Conservation (phyloP, 2,797 vertebrate genomes). For the Aphelocoma californica region DNA sequence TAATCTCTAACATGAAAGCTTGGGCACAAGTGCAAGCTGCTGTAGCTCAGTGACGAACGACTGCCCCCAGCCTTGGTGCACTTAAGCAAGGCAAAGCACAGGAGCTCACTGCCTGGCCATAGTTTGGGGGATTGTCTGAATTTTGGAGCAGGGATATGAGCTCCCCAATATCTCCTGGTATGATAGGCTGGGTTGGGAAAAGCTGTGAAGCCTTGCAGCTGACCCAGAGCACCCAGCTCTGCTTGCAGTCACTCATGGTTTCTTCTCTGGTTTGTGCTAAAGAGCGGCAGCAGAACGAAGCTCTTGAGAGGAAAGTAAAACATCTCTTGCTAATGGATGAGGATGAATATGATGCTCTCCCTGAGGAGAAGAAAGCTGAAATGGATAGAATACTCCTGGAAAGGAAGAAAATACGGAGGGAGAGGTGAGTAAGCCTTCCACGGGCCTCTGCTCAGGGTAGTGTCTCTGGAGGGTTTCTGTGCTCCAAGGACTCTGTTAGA, state of each 20-base stretch:
- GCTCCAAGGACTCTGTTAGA: background rate
- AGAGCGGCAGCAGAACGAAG: constrained; percentile 55
- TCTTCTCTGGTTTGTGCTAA: constrained; percentile 29
- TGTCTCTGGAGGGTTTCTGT: background rate
- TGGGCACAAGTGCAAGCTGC: background rate
- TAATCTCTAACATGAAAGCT: background rate
- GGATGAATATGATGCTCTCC: constrained; percentile 81
- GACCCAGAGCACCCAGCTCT: background rate
- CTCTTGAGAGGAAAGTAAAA: constrained; percentile 56
- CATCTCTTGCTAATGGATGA: constrained; percentile 79
- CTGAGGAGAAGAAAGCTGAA: constrained; percentile 72
- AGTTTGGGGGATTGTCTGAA: background rate
- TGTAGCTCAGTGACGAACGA: background rate
- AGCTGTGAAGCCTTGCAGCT: background rate
- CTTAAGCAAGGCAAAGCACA: background rate
- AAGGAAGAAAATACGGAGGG: constrained; percentile 62
- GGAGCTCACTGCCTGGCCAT: fast-evolving
- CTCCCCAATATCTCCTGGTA: background rate
- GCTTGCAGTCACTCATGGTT: background rate
- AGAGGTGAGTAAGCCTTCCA: constrained; percentile 69
- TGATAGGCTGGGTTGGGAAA: background rate
- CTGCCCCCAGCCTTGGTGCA: background rate
- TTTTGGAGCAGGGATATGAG: background rate
- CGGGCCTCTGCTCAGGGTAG: background rate
- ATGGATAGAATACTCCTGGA: constrained; percentile 52